Evolutionary conservation across 30 jellyfish, hydroid and myxozoan species (phyloP).

Genomic region (Aurelia coerulea): DNA sequence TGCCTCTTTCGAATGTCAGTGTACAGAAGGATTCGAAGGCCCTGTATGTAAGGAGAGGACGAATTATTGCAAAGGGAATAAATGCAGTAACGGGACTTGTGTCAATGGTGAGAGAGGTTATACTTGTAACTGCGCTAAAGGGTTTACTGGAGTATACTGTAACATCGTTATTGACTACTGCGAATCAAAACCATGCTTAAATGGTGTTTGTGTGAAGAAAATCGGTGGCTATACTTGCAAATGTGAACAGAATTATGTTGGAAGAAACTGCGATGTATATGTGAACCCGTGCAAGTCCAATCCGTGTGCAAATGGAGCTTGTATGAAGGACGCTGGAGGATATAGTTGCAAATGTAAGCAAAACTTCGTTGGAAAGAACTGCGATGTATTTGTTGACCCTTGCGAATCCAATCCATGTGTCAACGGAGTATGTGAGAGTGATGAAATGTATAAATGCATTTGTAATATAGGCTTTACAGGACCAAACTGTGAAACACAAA

Average conservation of each 20-base stretch:
- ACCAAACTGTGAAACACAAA: slow-evolving; percentile 19
- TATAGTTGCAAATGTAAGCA: slow-evolving; percentile 27
- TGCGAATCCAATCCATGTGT: slow-evolving; percentile 51
- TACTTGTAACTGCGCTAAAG: slow-evolving; percentile 36
- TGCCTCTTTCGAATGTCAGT: slow-evolving; percentile 16
- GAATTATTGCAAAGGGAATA: slow-evolving; percentile 33
- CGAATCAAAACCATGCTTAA: slow-evolving; percentile 46
- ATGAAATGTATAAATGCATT: slow-evolving; percentile 7
- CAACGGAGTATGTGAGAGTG: slow-evolving; percentile 27
- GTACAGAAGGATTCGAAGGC: slow-evolving; percentile 55
- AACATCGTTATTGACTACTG: slow-evolving; percentile 27
- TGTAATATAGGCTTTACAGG: slow-evolving; percentile 66
- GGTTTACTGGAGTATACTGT: slow-evolving; percentile 49
- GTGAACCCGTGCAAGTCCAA: slow-evolving; percentile 21
- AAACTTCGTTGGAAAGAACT: slow-evolving; percentile 19
- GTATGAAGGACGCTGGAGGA: slow-evolving; percentile 3
- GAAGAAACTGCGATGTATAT: slow-evolving; percentile 23
- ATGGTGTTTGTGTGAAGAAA: slow-evolving; percentile 27
- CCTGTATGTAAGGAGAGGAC: slow-evolving; percentile 32
- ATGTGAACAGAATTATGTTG: slow-evolving; percentile 42
- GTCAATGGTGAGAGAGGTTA: slow-evolving; percentile 17
- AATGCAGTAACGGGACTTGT: slow-evolving; percentile 41
- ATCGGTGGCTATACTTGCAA: slow-evolving; percentile 15
- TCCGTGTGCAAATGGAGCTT: slow-evolving; percentile 31
- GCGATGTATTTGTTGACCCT: slow-evolving; percentile 41